Evolutionary conservation across 1,140 invertebrate species (phyloP).

Genomic region (Oppia nitens): DNA sequence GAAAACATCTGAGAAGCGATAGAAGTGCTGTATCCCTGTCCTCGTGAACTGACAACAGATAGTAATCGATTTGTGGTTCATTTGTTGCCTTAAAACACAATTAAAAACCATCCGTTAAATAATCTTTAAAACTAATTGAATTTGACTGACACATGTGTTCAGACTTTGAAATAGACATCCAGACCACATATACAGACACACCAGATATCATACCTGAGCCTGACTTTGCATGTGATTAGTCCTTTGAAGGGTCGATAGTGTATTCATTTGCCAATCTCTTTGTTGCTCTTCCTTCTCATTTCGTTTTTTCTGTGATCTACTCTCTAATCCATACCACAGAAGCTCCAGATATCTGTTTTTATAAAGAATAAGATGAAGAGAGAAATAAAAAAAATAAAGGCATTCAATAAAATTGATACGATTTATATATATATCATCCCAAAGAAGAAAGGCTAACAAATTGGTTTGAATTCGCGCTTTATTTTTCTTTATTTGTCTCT

Average conservation of each 20-base stretch:
- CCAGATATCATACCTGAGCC: neutral
- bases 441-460: neutral
- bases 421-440: neutral
- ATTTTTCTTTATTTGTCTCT: no score
- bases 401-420: neutral
- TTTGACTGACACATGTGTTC: no score
- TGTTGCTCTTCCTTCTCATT: neutral
- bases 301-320: neutral
- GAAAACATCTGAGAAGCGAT: slow-evolving; percentile 20
- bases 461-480: no score
- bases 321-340: slow-evolving; percentile 3
- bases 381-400: no score
- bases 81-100: neutral
- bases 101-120: no score
- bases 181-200: neutral
- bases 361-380: no score
- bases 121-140: no score
- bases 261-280: neutral
- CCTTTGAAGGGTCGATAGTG: neutral
- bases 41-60: slow-evolving; percentile 20
- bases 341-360: slow-evolving; percentile 10
- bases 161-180: no score
- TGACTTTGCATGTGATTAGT: neutral
- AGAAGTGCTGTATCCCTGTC: slow-evolving; percentile 22
- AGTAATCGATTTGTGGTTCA: slow-evolving; percentile 15